Evolutionary conservation across 2,797 vertebrate species (phyloP).

Genomic region (Crocidura indochinensis): DNA sequence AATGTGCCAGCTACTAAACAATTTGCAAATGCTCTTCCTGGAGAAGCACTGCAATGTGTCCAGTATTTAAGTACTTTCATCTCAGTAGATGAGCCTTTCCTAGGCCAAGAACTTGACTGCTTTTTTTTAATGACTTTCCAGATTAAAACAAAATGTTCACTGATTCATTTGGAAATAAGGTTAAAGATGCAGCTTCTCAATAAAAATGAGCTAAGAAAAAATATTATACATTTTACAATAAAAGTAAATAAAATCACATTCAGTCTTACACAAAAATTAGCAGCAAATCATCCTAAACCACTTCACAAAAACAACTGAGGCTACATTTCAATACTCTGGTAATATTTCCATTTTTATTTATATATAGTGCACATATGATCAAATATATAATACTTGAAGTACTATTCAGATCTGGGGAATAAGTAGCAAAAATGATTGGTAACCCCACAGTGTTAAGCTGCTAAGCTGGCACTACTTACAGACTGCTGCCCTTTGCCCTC

Average conservation of each 20-base stretch:
- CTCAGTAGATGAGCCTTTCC: conserved; percentile 64
- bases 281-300: neutral
- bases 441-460: neutral
- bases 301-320: neutral
- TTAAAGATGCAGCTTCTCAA: neutral
- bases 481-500: too few relatives aligned
- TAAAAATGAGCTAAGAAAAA: conserved; percentile 22
- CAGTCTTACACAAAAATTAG: conserved; percentile 27
- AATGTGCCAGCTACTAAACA: conserved; percentile 32
- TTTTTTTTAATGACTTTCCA: neutral
- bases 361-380: too few relatives aligned
- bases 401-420: neutral
- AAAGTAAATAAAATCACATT: conserved; percentile 37
- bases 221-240: neutral
- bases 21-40: conserved; percentile 60
- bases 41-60: conserved; percentile 67
- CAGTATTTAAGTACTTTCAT: conserved; percentile 71
- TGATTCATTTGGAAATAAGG: conserved; percentile 30
- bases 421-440: too few relatives aligned
- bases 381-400: neutral
- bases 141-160: conserved; percentile 31
- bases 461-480: neutral
- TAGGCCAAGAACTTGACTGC: conserved; percentile 63
- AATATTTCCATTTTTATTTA: conserved; percentile 25
- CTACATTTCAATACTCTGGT: conserved; percentile 35